Conservation (phyloP, 2,797 vertebrate genomes). For the Onychomys leucogaster region DNA sequence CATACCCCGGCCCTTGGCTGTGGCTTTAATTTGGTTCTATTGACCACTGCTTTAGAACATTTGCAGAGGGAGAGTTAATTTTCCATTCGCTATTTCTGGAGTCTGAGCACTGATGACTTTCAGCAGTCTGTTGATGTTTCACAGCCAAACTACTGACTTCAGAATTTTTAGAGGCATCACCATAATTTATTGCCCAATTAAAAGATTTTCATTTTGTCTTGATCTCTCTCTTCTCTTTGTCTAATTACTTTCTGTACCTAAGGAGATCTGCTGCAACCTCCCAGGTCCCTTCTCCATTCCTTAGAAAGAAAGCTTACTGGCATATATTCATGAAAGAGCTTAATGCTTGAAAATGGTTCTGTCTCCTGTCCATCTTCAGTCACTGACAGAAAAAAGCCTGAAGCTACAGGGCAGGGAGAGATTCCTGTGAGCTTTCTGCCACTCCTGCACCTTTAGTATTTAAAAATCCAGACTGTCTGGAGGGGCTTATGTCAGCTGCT, state of each 20-base stretch:
- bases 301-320: neutral
- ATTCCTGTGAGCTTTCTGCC: neutral
- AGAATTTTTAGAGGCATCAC: neutral
- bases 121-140: neutral
- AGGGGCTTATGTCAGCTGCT: neutral
- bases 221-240: neutral
- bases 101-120: neutral
- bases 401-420: neutral
- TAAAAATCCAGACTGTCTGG: neutral
- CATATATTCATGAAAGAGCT: neutral
- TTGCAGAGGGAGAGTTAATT: neutral
- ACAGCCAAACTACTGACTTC: conserved; percentile 1
- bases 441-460: neutral
- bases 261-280: neutral
- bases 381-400: neutral
- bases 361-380: neutral
- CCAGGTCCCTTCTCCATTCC: neutral
- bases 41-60: neutral
- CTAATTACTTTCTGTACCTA: neutral
- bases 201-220: neutral
- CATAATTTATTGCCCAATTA: neutral
- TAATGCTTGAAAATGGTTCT: neutral
- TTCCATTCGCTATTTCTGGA: neutral
- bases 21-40: neutral
- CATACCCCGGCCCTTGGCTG: neutral